phyloP scores from a whole-genome alignment of 92 coral and sea anemone genomes.

The Diadumene lineata region DNA sequence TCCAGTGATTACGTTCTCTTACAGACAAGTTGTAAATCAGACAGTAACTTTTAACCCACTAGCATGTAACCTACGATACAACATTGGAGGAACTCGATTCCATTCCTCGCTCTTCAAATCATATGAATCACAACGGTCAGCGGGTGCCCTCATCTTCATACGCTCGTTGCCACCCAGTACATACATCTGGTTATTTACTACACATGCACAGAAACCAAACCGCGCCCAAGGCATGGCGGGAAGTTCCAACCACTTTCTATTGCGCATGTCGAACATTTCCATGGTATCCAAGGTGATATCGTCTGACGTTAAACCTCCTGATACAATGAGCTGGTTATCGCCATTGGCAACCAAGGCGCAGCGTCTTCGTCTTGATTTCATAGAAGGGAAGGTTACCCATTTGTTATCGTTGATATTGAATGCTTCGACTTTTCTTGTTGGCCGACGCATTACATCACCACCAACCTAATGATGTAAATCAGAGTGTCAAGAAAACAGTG shows the following conservation, averaged over 20 bases:
- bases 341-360: slow-evolving; percentile 65
- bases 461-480: slow-evolving; percentile 49
- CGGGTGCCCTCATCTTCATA: slow-evolving; percentile 67
- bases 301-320: slow-evolving; percentile 71
- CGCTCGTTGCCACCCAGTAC: slow-evolving; percentile 74
- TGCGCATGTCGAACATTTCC: slow-evolving; percentile 80
- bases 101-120: slow-evolving; percentile 58
- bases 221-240: slow-evolving; percentile 83
- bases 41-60: slow-evolving; percentile 46
- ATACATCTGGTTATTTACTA: slow-evolving; percentile 56
- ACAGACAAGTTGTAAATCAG: slow-evolving; percentile 6
- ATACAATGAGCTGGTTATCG: slow-evolving; percentile 69
- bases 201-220: slow-evolving; percentile 74
- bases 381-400: slow-evolving; percentile 67
- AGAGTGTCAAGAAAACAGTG: neutral
- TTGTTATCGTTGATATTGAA: slow-evolving; percentile 71
- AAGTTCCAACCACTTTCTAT: slow-evolving; percentile 75
- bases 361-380: slow-evolving; percentile 71
- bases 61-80: slow-evolving; percentile 56
- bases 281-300: slow-evolving; percentile 71
- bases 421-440: slow-evolving; percentile 56
- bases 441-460: slow-evolving; percentile 66
- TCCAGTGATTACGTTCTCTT: neutral
- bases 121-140: slow-evolving; percentile 64
- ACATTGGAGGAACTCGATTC: slow-evolving; percentile 65